A percentile compares a stretch with the other conserved stretches of the same genome.
These are phyloP conservation scores for Epinephelus awoara DNA, from an alignment of 2,797 vertebrate species.

Conservation along the genomic window DNA sequence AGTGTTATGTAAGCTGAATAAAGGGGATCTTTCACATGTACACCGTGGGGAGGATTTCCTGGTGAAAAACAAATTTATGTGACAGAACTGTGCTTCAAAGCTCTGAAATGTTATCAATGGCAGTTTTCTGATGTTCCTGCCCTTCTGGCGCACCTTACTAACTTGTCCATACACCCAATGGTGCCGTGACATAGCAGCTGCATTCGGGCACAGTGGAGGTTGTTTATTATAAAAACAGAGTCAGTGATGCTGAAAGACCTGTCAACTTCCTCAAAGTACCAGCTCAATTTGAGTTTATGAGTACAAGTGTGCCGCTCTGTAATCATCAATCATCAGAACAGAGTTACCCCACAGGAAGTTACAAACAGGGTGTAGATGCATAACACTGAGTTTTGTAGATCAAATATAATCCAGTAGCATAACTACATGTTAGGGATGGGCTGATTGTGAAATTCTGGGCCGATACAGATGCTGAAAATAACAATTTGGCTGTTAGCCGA, in stretches of 20 bases:
- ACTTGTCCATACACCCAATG: not conserved
- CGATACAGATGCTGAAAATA: too few species aligned
- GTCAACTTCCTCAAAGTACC: not conserved
- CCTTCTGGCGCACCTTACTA: not conserved
- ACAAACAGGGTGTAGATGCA: too few species aligned
- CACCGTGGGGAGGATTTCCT: constrained; percentile 11
- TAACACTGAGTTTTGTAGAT: too few species aligned
- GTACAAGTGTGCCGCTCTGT: not conserved
- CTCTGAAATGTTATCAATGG: not conserved
- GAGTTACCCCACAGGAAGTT: too few species aligned
- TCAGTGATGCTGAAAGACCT: not conserved
- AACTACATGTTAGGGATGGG: too few species aligned
- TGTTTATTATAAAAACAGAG: not conserved
- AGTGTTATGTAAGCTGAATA: constrained; percentile 45
- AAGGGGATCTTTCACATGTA: constrained; percentile 24
- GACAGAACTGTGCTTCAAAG: constrained; percentile 13
- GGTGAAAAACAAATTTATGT: constrained; percentile 15
- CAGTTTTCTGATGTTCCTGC: not conserved
- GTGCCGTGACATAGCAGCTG: not conserved
- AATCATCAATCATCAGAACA: not conserved
- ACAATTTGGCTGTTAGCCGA: too few species aligned
- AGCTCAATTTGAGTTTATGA: not conserved
- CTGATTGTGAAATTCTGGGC: too few species aligned
- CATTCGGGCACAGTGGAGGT: not conserved
- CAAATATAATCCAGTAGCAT: too few species aligned